phyloP scores from a whole-genome alignment of 2,888 invertebrate genomes.

The Hirtodrosophila alboralis region DNA sequence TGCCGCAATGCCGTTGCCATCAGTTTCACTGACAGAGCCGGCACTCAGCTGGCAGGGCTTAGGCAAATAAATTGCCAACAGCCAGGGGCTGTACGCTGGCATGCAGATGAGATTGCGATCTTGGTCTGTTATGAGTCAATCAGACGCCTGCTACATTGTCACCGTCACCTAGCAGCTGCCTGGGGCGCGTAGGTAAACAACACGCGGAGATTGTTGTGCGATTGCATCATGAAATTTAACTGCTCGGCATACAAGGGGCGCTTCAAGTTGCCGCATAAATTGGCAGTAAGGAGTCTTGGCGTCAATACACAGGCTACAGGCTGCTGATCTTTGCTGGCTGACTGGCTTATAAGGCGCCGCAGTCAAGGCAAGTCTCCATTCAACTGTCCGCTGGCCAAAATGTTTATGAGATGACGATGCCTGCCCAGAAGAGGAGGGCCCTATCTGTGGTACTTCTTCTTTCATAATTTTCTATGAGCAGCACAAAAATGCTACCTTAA shows the following conservation, averaged over 20 bases:
- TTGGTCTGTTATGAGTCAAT: slow-evolving; percentile 77
- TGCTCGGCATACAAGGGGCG: slow-evolving; percentile 49
- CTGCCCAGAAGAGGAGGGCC: slow-evolving; percentile 28
- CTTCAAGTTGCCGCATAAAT: slow-evolving; percentile 69
- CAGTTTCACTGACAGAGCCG: slow-evolving; percentile 60
- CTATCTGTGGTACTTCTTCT: slow-evolving; percentile 50
- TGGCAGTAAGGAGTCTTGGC: slow-evolving; percentile 57
- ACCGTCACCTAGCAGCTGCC: slow-evolving; percentile 63
- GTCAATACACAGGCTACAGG: slow-evolving; percentile 36
- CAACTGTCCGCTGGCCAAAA: slow-evolving; percentile 73
- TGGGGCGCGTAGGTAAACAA: slow-evolving; percentile 60
- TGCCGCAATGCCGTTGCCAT: slow-evolving; percentile 62
- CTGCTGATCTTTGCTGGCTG: slow-evolving; percentile 16
- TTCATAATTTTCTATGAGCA: slow-evolving; percentile 71
- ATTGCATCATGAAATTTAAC: slow-evolving; percentile 77
- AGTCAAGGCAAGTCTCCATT: slow-evolving; percentile 58
- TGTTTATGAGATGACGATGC: slow-evolving; percentile 73
- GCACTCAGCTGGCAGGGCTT: slow-evolving; percentile 45
- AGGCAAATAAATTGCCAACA: slow-evolving; percentile 66
- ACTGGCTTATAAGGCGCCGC: slow-evolving; percentile 75
- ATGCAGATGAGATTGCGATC: slow-evolving; percentile 72
- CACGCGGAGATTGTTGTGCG: slow-evolving; percentile 70
- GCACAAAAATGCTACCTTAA: slow-evolving; percentile 47
- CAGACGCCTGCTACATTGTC: slow-evolving; percentile 74
- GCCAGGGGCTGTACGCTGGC: slow-evolving; percentile 35